Evolutionary conservation across 1,140 invertebrate species (phyloP).

Genomic region (Drosophila albomicans): DNA sequence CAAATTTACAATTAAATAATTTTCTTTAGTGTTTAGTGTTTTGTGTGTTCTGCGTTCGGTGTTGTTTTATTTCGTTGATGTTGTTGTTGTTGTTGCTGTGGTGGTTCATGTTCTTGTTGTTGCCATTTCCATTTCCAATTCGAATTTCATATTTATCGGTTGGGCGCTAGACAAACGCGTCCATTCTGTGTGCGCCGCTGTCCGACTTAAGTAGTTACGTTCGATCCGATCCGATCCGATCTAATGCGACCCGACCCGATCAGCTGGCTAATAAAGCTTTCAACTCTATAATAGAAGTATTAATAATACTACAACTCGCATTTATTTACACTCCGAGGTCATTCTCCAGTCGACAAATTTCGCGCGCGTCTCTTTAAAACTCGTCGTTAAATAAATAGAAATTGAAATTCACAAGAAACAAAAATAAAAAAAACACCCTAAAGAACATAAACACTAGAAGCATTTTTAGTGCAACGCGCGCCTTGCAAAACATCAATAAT

Average conservation of each 20-base stretch:
- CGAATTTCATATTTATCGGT: slow-evolving; percentile 75
- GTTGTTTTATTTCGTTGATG: not conserved
- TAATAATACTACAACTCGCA: not conserved
- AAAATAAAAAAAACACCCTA: slow-evolving; percentile 6
- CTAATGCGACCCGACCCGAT: not conserved
- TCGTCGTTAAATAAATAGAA: slow-evolving; percentile 6
- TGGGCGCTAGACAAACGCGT: slow-evolving; percentile 59
- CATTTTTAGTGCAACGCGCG: slow-evolving; percentile 51
- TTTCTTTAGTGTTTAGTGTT: slow-evolving; percentile 56
- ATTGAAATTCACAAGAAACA: not conserved
- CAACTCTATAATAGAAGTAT: not conserved
- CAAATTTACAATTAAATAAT: slow-evolving; percentile 77
- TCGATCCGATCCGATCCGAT: slow-evolving; percentile 3
- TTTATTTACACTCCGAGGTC: not conserved
- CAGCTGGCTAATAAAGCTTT: not conserved
- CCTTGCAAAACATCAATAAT: slow-evolving; percentile 12
- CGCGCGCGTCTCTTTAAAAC: slow-evolving; percentile 39
- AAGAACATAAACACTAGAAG: slow-evolving; percentile 46
- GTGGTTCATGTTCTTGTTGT: slow-evolving; percentile 12
- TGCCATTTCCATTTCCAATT: slow-evolving; percentile 62
- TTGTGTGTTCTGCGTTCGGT: slow-evolving; percentile 2
- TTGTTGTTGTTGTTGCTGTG: slow-evolving; percentile 10
- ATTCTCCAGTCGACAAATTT: slow-evolving; percentile 25
- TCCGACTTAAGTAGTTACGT: not conserved
- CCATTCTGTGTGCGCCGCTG: slow-evolving; percentile 64